phyloP scores from a whole-genome alignment of 2,888 invertebrate genomes.

The Heliothis peltigera region DNA sequence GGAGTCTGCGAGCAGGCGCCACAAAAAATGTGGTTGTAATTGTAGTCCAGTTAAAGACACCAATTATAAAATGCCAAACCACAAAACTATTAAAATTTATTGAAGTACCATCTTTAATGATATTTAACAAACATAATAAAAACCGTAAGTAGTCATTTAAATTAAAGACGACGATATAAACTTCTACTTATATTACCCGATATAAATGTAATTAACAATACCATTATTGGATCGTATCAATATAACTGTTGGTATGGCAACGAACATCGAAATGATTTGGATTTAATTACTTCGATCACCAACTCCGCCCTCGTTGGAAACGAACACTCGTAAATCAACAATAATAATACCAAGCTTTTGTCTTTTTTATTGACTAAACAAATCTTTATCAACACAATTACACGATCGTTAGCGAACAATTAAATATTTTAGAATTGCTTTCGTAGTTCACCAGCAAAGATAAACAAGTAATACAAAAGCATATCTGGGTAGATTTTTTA shows the following conservation, averaged over 20 bases:
- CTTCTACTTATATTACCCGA: constrained; percentile 69
- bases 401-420: constrained; percentile 83
- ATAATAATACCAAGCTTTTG: constrained; percentile 80
- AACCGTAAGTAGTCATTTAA: constrained; percentile 71
- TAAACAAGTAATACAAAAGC: constrained; percentile 12
- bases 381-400: constrained; percentile 87
- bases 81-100: constrained; percentile 67
- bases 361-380: constrained; percentile 82
- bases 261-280: constrained; percentile 79
- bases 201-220: constrained; percentile 78
- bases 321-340: constrained; percentile 82
- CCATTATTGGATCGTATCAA: constrained; percentile 77
- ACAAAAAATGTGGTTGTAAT: constrained; percentile 75
- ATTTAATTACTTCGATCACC: constrained; percentile 84
- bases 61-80: constrained; percentile 74
- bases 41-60: constrained; percentile 70
- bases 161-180: constrained; percentile 69
- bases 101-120: constrained; percentile 67
- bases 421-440: constrained; percentile 75
- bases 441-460: constrained; percentile 56
- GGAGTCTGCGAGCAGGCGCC: constrained; percentile 78
- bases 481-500: too few species aligned
- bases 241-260: constrained; percentile 78
- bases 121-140: constrained; percentile 68
- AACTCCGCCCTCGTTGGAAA: constrained; percentile 79